Conservation (phyloP, 2,888 invertebrate genomes). For the Galeopsomyia nigrocyanea region DNA sequence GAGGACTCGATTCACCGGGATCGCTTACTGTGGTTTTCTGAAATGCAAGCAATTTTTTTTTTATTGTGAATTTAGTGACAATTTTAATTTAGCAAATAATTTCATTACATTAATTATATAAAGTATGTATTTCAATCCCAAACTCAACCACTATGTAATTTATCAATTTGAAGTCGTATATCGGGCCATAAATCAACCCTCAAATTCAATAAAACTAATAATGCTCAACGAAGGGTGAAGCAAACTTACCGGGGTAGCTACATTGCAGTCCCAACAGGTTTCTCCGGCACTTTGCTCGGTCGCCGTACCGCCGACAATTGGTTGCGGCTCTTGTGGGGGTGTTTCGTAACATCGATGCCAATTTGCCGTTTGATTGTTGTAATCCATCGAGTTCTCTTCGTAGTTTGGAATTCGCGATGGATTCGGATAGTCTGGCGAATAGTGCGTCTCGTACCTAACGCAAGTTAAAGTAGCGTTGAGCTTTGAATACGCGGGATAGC, state of each 20-base stretch:
- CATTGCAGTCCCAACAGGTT: slow-evolving; percentile 43
- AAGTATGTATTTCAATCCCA: no score
- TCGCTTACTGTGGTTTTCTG: slow-evolving; percentile 30
- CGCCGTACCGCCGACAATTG: slow-evolving; percentile 3
- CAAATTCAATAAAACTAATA: not conserved
- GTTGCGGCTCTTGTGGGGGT: slow-evolving; percentile 37
- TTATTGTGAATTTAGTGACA: no score
- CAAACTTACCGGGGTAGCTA: slow-evolving; percentile 35
- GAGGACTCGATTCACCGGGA: slow-evolving; percentile 55
- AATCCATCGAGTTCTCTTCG: slow-evolving; percentile 45
- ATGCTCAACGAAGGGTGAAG: not conserved
- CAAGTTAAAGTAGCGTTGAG: not conserved
- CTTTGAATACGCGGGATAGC: no score
- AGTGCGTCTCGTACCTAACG: slow-evolving; percentile 38
- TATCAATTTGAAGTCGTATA: no score
- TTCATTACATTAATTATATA: no score
- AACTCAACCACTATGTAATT: no score
- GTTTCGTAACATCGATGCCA: slow-evolving; percentile 47
- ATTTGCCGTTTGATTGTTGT: slow-evolving; percentile 12
- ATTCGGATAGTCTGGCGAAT: slow-evolving; percentile 35
- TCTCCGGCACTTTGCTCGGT: slow-evolving; percentile 5
- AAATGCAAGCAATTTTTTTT: not conserved
- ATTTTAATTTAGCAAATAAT: no score
- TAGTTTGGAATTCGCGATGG: slow-evolving; percentile 20
- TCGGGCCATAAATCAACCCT: no score